A percentile compares a stretch with the other conserved stretches of the same genome.
These are phyloP conservation scores for Latrodectus elegans DNA, from an alignment of 2,888 invertebrate species.

Conservation along the genomic window DNA sequence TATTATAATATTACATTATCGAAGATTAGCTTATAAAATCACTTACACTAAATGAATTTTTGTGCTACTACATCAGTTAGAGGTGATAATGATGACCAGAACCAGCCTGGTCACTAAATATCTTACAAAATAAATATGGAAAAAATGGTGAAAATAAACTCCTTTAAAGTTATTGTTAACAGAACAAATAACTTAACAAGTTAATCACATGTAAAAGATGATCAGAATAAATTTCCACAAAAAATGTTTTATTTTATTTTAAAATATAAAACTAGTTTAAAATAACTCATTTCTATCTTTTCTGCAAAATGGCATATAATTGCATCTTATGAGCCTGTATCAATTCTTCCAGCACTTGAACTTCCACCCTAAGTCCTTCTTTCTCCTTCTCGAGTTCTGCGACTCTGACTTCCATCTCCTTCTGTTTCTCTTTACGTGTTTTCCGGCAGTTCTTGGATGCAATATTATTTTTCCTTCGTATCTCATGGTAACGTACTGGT, in stretches of 20 bases:
- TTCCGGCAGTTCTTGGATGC: slow-evolving; percentile 95
- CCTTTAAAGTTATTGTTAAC: too few relatives aligned
- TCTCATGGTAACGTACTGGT: slow-evolving; percentile 16
- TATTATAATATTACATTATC: too few relatives aligned
- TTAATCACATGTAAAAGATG: too few relatives aligned
- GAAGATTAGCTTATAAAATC: too few relatives aligned
- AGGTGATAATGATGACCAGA: slow-evolving; percentile 4
- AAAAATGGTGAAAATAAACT: too few relatives aligned
- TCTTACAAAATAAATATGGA: slow-evolving; percentile 3
- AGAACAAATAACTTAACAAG: too few relatives aligned
- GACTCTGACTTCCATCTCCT: slow-evolving; percentile 96
- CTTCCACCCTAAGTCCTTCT: slow-evolving; percentile 71
- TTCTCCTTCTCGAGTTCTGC: slow-evolving; percentile 93
- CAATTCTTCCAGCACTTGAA: slow-evolving; percentile 73
- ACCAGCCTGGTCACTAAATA: slow-evolving; percentile 26
- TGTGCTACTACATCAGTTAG: too few relatives aligned
- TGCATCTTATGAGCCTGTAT: slow-evolving; percentile 71
- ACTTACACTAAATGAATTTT: too few relatives aligned
- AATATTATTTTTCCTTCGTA: slow-evolving; percentile 96
- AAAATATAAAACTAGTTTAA: background rate
- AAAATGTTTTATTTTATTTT: background rate
- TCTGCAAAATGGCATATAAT: slow-evolving; percentile 45
- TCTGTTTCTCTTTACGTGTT: slow-evolving; percentile 96
- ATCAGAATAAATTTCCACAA: too few relatives aligned
- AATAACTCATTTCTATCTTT: slow-evolving; percentile 16